These are phyloP conservation scores for Aphelenchoides besseyi DNA, from an alignment of 1,140 invertebrate species.

Conservation along the genomic window DNA sequence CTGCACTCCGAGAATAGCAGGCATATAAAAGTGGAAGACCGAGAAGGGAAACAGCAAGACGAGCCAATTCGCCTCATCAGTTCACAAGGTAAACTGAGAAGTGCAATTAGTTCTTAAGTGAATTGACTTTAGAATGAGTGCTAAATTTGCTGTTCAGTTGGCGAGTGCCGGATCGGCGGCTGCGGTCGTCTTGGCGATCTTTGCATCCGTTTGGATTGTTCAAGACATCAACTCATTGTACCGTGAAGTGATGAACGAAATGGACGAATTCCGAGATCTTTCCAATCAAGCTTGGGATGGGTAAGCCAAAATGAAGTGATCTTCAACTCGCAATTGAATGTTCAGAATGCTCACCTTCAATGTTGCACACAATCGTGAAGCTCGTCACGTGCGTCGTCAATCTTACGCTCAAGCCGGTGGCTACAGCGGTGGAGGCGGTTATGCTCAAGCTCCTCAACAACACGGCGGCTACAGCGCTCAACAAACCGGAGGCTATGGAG, in stretches of 20 bases:
- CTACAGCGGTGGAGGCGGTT: conserved; percentile 16
- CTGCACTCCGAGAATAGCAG: no score
- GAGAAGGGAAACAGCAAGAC: not conserved
- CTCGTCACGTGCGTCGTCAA: conserved; percentile 11
- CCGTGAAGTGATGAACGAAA: conserved; percentile 12
- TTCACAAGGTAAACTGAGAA: not conserved
- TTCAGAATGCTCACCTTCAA: conserved; percentile 23
- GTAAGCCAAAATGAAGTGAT: no score
- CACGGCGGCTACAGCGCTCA: conserved; percentile 6
- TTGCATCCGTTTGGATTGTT: conserved; percentile 5
- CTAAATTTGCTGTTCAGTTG: not conserved
- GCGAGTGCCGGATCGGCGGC: not conserved
- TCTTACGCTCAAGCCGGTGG: no score
- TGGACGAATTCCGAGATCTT: conserved; percentile 8
- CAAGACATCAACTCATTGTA: conserved; percentile 19
- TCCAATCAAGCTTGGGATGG: conserved; percentile 27
- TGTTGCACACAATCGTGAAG: not conserved
- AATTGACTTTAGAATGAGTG: conserved; percentile 17
- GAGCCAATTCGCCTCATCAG: not conserved
- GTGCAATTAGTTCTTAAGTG: no score
- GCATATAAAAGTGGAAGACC: not conserved
- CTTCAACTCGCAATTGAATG: no score
- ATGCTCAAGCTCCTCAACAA: not conserved
- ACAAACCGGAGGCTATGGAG: not conserved
- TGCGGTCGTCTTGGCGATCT: conserved; percentile 10